Evolutionary conservation across 92 coral and sea anemone species (phyloP).

Genomic region (Virgularia gustaviana): DNA sequence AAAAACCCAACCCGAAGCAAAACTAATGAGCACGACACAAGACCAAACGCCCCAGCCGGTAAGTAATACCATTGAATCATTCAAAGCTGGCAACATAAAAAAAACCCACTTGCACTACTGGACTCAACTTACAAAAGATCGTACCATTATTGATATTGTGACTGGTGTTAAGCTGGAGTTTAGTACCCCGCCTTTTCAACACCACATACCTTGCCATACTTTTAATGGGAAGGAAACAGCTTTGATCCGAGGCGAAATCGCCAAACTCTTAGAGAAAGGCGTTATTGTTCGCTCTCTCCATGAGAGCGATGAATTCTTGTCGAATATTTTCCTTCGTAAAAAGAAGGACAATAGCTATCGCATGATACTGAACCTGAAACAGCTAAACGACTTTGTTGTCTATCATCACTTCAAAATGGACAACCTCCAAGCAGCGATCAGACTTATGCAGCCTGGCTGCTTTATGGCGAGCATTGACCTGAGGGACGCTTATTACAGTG

Average conservation of each 20-base stretch:
- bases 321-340: not conserved
- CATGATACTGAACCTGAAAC: constrained; percentile 5
- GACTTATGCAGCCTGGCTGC: constrained; percentile 41
- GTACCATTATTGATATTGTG: constrained; percentile 40
- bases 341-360: constrained; percentile 5
- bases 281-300: constrained; percentile 4
- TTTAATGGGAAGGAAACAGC: too few relatives aligned
- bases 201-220: too few relatives aligned
- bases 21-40: not conserved
- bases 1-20: constrained; percentile 21
- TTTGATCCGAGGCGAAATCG: constrained; percentile 30
- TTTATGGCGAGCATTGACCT: too few relatives aligned
- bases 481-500: too few relatives aligned
- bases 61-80: not conserved
- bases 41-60: not conserved
- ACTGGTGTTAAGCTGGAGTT: constrained; percentile 50
- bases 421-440: constrained; percentile 38
- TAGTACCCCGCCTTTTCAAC: too few relatives aligned
- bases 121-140: constrained; percentile 19
- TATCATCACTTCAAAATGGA: constrained; percentile 9
- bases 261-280: constrained; percentile 19
- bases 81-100: constrained; percentile 29
- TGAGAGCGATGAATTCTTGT: not conserved
- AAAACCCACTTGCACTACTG: constrained; percentile 20
- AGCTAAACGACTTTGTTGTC: not conserved